These are phyloP conservation scores for Acanthopagrus latus DNA, from an alignment of 2,797 vertebrate species.

Conservation along the genomic window DNA sequence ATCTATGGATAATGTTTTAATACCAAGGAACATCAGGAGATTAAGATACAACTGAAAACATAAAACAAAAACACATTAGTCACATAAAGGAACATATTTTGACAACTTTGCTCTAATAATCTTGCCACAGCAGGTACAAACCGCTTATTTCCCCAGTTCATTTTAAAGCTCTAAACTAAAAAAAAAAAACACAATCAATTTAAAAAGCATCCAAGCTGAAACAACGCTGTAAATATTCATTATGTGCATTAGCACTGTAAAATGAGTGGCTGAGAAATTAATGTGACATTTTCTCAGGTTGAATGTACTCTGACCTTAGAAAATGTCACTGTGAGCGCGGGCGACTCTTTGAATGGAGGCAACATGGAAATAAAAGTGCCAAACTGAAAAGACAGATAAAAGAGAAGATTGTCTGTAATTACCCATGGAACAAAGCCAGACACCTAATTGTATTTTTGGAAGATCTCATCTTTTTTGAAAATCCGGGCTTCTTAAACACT, in stretches of 20 bases:
- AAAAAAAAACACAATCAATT: background rate
- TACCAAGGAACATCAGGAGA: background rate
- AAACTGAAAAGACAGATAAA: background rate
- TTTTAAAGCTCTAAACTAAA: background rate
- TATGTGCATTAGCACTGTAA: background rate
- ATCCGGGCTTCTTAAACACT: background rate
- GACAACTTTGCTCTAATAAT: background rate
- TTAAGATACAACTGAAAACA: background rate
- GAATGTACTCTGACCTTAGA: conserved; percentile 7
- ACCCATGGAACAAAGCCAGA: background rate
- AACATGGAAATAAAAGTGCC: conserved; percentile 2
- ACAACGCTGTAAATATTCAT: background rate
- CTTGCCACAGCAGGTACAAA: background rate
- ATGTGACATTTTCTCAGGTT: conserved; percentile 42
- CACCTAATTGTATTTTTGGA: background rate
- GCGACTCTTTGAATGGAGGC: background rate
- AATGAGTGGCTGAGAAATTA: conserved; percentile 16
- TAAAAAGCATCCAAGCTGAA: conserved; percentile 3
- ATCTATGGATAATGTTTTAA: background rate
- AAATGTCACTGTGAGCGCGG: conserved; percentile 21
- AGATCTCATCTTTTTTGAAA: background rate
- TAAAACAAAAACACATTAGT: background rate
- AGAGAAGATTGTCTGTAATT: background rate
- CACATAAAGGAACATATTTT: background rate
- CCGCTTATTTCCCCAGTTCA: background rate